Evolutionary conservation across 2,888 invertebrate species (phyloP), one percentile per base, ranked within the genome.

Genomic region (Cerceris rybyensis): DNA sequence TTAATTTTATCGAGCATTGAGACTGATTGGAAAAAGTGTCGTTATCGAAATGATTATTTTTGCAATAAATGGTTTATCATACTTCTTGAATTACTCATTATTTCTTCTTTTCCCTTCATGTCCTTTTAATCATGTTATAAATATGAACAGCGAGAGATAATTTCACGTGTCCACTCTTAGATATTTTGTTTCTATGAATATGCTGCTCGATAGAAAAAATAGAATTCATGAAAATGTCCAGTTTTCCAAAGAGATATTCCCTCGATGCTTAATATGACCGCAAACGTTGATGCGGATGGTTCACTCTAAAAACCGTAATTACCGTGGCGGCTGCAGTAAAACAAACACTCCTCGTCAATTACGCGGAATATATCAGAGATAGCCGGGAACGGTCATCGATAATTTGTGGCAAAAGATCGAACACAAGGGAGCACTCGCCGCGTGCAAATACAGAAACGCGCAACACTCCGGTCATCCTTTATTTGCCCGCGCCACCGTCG

Each of bases 281-380:
- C 49, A 13, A 28, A 66, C 17, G 14, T 43, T 46, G 13, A n/a
- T 14, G 54, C 9, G 8, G 42, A 64, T 7, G n/a, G 52, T 65
- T 1, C 17, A 7, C 11, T 58, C 39, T 69, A 52, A 73, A 69
- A 63, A 73, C 39, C 57, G 50, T 63, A 63, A 69, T 69, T 69
- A 73, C 28, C 13, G 16, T 5, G 14, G 39, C 14, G 14, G 39
- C 14, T 13, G 17, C 49, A 42, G 41, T 50, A 57, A 41, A 69
- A 7, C 8, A 75, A 75, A 66, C 60, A 60, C 59, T 65, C 9
- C 58, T 49, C 13, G 28, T 17, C 55, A 39, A 54, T 70, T 63
- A 11, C 50, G 39, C n/a, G 39, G 42, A 59, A 42, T 42, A 39
- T 17, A 42, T 59, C 41, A 59, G 13, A 59, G 42, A 13, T 59